Evolutionary conservation across 2,797 vertebrate genomes (phyloP).

Genomic region (Geotrypetes seraphini): DNA sequence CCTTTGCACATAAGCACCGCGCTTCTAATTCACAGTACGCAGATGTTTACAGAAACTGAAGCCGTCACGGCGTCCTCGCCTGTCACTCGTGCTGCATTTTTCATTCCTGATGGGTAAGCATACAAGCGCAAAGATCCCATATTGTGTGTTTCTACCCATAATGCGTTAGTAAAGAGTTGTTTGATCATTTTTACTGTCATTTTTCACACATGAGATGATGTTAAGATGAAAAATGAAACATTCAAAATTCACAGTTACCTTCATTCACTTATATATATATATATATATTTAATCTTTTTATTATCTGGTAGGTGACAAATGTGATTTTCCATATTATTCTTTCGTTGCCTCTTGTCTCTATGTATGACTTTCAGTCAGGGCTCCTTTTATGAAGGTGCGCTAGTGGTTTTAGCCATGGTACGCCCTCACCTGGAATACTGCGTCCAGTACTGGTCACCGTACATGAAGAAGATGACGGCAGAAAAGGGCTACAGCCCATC

Average conservation of each 20-base stretch:
- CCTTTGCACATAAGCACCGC: constrained; percentile 42
- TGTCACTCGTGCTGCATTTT: constrained; percentile 46
- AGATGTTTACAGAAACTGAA: constrained; percentile 38
- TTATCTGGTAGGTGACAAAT: constrained; percentile 2
- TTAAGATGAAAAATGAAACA: constrained; percentile 23
- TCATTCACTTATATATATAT: neutral
- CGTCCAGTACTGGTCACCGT: too few species aligned
- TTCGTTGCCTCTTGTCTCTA: neutral
- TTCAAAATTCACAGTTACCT: constrained; percentile 4
- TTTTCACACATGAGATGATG: constrained; percentile 26
- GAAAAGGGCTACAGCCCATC: too few species aligned
- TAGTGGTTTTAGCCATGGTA: too few species aligned
- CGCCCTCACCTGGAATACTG: too few species aligned
- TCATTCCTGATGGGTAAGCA: constrained; percentile 32
- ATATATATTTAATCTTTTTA: neutral
- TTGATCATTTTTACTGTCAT: constrained; percentile 33
- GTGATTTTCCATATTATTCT: constrained; percentile 4
- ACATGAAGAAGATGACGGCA: too few species aligned
- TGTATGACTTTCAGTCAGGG: neutral
- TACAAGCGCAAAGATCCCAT: constrained; percentile 41
- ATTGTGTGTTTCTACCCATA: constrained; percentile 35
- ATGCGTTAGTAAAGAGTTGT: constrained; percentile 37
- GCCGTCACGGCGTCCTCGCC: constrained; percentile 37
- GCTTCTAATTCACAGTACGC: constrained; percentile 49
- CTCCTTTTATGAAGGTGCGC: too few species aligned